Conservation (phyloP, 92 coral and sea anemone species). For the Parazoanthus swiftii region DNA sequence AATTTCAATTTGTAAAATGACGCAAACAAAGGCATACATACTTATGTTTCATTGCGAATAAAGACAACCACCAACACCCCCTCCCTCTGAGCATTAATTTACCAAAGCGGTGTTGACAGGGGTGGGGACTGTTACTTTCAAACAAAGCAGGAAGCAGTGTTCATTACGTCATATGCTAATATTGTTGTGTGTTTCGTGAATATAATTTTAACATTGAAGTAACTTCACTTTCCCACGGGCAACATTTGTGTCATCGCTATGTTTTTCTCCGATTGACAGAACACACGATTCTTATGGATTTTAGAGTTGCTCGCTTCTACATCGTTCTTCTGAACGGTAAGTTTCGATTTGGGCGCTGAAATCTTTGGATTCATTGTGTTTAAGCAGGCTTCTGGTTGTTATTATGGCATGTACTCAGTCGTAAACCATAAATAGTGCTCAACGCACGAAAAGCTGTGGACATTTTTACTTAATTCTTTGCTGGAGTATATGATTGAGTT, state of each 20-base stretch:
- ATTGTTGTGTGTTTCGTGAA: not conserved
- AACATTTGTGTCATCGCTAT: not conserved
- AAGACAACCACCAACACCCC: no score
- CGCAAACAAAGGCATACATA: no score
- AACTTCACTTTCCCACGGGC: no score
- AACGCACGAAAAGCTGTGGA: no score
- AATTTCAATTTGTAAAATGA: no score
- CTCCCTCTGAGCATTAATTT: not conserved
- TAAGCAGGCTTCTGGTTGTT: not conserved
- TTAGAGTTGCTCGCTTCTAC: not conserved
- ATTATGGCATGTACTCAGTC: not conserved
- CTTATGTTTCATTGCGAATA: no score
- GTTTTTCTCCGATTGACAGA: not conserved
- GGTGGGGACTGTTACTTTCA: not conserved
- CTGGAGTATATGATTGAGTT: no score
- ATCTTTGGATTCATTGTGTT: no score
- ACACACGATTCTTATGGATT: conserved; percentile 10
- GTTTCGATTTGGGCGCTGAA: not conserved
- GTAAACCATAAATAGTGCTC: no score
- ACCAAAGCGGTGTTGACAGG: not conserved
- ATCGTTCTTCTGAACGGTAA: conserved; percentile 31
- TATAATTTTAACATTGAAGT: not conserved
- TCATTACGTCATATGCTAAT: not conserved
- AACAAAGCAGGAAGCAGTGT: not conserved
- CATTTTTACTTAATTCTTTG: no score